Percentiles rank a stretch among this genome's conserved stretches.
Conservation (phyloP, 2,888 invertebrate genomes). For the Eupithecia exiguata region DNA sequence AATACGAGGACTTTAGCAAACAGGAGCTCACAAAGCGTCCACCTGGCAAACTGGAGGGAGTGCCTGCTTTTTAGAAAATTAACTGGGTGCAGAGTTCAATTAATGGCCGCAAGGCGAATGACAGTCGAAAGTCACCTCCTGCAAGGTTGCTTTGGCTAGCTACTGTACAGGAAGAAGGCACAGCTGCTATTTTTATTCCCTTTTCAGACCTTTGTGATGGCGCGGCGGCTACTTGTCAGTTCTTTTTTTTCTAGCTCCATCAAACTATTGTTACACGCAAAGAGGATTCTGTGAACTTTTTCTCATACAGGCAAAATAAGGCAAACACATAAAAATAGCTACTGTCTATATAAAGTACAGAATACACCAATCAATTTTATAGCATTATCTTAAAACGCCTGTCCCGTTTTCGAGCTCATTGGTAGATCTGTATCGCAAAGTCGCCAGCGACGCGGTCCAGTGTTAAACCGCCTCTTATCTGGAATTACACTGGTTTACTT, state of each 20-base stretch:
- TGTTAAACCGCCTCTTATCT: conserved; percentile 71
- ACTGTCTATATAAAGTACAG: not conserved
- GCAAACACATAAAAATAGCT: not conserved
- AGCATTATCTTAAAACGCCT: conserved; percentile 48
- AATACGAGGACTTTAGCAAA: conserved; percentile 82
- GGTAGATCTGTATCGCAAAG: conserved; percentile 65
- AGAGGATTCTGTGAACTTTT: not conserved
- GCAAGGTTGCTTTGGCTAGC: conserved; percentile 11
- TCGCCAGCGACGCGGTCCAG: conserved; percentile 38
- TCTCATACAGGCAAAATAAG: too few relatives aligned
- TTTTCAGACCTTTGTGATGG: conserved; percentile 19
- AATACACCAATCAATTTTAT: conserved; percentile 1
- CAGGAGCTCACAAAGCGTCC: conserved; percentile 77
- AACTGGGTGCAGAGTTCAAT: conserved; percentile 72
- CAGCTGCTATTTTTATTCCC: conserved; percentile 22
- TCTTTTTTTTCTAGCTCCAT: conserved; percentile 4
- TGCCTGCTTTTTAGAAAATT: conserved; percentile 65
- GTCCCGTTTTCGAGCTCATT: conserved; percentile 53
- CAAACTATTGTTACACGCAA: not conserved
- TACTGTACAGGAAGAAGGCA: conserved; percentile 14
- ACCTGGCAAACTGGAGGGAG: conserved; percentile 65
- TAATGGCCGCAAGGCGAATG: conserved; percentile 64
- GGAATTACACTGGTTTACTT: conserved; percentile 76
- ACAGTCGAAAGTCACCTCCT: conserved; percentile 48
- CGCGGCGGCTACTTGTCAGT: conserved; percentile 13